Evolutionary conservation across 1,140 invertebrate species (phyloP), one percentile per base, ranked within the genome.

Genomic region (Drosophila asahinai): DNA sequence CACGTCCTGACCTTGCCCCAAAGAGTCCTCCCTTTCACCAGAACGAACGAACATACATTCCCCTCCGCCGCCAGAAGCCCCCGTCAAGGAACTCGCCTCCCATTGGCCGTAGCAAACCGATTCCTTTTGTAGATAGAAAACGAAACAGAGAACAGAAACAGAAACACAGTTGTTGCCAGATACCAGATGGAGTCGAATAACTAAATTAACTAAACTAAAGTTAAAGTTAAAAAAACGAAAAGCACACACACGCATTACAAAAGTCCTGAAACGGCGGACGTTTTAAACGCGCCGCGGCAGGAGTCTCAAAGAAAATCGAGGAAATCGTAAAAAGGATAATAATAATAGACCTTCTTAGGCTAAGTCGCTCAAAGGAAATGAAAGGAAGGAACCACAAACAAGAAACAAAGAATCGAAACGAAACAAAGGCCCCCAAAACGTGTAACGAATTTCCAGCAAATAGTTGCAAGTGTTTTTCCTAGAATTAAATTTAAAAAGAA

Each of bases 381-480:
- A 64, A 58, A 52, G 15, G 7, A 33, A 38, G 43, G 47, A 57
- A 71, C 55, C 55, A 47, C 40, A 58, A 63, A 48, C 17, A 79
- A 68, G 15, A 80, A 12, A 71, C 64, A 48, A 80, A 52, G 58
- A 66, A 80, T 51, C 76, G 58, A 78, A 71, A 54, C 25, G 45
- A 81, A 73, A 86, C 59, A 63, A 80, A 49, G 45, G 68, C 71
- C 43, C 66, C 67, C 60, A 65, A 77, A 65, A 83, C 57, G 70
- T 78, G 77, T 79, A 92, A 90, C 91, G 91, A 92, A 92, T 92
- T 92, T 92, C 79, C 78, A 89, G 89, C 81, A 80, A 86, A 67
- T 71, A 76, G 89, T 91, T 91, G 90, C 84, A 81, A 75, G 86
- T 90, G 80, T 86, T 89, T 89, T 86, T 81, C 70, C 78, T 91